These are phyloP conservation scores for Belonocnema kinseyi DNA, from an alignment of 1,140 invertebrate genomes.

Conservation along the genomic window DNA sequence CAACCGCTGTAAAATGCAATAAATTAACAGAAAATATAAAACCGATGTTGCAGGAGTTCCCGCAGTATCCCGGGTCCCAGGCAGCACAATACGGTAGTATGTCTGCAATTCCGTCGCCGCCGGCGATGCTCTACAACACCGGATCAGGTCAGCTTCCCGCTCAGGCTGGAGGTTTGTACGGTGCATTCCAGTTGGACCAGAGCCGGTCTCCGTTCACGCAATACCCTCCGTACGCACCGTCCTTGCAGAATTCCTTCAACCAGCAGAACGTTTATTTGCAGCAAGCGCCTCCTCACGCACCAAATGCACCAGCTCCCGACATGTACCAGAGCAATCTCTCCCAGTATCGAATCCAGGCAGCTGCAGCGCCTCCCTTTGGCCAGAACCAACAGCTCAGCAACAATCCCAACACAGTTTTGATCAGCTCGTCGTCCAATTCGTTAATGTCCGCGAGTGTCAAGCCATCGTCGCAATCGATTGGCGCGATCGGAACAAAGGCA, in stretches of 20 bases:
- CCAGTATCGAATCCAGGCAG: conserved; percentile 83
- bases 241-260: conserved; percentile 79
- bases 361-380: conserved; percentile 80
- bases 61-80: conserved; percentile 73
- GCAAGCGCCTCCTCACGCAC: conserved; percentile 76
- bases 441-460: conserved; percentile 93
- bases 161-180: conserved; percentile 85
- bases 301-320: conserved; percentile 81
- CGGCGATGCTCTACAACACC: conserved; percentile 86
- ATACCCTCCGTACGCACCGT: conserved; percentile 78
- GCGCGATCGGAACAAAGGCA: conserved; percentile 85
- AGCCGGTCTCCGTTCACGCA: conserved; percentile 81
- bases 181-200: conserved; percentile 81
- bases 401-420: conserved; percentile 91
- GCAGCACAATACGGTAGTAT: conserved; percentile 84
- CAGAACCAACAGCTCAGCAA: conserved; percentile 87
- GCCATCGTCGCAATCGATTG: conserved; percentile 87
- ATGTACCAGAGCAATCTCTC: conserved; percentile 87
- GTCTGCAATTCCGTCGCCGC: conserved; percentile 88
- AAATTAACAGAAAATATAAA: too few relatives aligned
- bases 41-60: conserved; percentile 61
- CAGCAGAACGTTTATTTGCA: conserved; percentile 83
- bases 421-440: conserved; percentile 90
- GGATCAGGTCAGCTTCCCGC: conserved; percentile 84
- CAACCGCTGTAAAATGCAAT: too few relatives aligned